These are phyloP conservation scores for Colinus virginianus DNA, from an alignment of 2,113 vertebrate species.

Conservation along the genomic window DNA sequence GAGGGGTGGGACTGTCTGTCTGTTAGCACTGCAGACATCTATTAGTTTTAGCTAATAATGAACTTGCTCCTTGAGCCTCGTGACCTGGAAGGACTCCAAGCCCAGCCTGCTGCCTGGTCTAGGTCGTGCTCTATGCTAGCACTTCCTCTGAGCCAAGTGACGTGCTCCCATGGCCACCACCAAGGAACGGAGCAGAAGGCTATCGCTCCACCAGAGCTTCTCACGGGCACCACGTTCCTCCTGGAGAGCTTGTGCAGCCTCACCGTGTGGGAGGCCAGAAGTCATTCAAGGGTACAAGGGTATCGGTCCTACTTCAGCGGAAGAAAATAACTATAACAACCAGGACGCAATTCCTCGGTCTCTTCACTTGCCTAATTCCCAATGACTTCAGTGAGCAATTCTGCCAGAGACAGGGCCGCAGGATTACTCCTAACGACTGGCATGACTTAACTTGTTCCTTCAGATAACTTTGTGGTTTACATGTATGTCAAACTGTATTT, in stretches of 20 bases:
- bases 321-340: not conserved
- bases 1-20: not conserved
- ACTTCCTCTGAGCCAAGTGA: not conserved
- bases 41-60: not conserved
- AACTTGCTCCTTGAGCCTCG: not conserved
- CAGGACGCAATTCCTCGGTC: constrained; percentile 17
- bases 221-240: accelerated
- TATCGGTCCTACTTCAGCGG: not conserved
- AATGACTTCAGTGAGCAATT: not conserved
- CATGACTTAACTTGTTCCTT: constrained; percentile 70
- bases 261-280: not conserved
- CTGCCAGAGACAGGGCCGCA: constrained; percentile 30
- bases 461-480: constrained; percentile 39
- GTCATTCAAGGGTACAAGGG: not conserved
- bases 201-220: not conserved
- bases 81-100: not conserved
- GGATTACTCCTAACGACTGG: constrained; percentile 58
- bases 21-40: not conserved
- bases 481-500: constrained; percentile 50
- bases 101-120: not conserved
- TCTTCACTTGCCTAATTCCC: constrained; percentile 23
- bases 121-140: not conserved
- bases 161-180: not conserved
- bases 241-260: not conserved
- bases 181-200: accelerated